Percentiles rank a stretch among this genome's conserved stretches.
Evolutionary conservation across 2,888 invertebrate species (phyloP).

Genomic region (Cremastinae sp.): DNA sequence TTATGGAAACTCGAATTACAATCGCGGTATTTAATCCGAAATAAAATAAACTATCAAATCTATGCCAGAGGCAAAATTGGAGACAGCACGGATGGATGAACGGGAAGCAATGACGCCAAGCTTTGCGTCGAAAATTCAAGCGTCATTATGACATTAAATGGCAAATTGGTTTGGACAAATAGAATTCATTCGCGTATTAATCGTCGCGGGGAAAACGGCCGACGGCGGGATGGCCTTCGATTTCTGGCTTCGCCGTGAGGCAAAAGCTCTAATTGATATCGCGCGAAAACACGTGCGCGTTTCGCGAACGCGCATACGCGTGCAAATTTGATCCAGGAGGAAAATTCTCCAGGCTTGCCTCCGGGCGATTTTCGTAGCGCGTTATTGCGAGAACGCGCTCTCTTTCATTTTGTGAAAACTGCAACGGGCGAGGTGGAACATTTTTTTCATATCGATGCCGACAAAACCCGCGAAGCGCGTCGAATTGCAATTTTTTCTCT

Average conservation of each 20-base stretch:
- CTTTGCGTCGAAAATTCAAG: constrained; percentile 67
- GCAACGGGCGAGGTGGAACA: no score
- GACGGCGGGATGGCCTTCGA: constrained; percentile 44
- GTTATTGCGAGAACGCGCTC: constrained; percentile 37
- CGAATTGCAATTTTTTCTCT: no score
- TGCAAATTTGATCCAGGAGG: constrained; percentile 2
- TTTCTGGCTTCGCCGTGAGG: constrained; percentile 36
- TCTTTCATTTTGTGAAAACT: no score
- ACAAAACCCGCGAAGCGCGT: no score
- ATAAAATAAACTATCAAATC: constrained; percentile 71
- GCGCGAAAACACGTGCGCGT: neutral
- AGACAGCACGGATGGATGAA: constrained; percentile 45
- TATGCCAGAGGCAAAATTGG: constrained; percentile 53
- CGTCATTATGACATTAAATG: constrained; percentile 77
- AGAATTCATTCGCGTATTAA: constrained; percentile 60
- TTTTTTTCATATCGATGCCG: no score
- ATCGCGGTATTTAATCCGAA: constrained; percentile 69
- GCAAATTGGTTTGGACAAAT: constrained; percentile 69
- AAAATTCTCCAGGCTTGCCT: neutral
- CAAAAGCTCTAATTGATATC: constrained; percentile 54
- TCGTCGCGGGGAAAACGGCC: constrained; percentile 40
- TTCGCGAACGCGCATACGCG: neutral
- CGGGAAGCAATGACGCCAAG: neutral
- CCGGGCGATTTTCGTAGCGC: neutral
- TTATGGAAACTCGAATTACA: constrained; percentile 5